Evolutionary conservation across 30 jellyfish, hydroid and myxozoan species (phyloP).

Genomic region (Chrysaora quinquecirrha): DNA sequence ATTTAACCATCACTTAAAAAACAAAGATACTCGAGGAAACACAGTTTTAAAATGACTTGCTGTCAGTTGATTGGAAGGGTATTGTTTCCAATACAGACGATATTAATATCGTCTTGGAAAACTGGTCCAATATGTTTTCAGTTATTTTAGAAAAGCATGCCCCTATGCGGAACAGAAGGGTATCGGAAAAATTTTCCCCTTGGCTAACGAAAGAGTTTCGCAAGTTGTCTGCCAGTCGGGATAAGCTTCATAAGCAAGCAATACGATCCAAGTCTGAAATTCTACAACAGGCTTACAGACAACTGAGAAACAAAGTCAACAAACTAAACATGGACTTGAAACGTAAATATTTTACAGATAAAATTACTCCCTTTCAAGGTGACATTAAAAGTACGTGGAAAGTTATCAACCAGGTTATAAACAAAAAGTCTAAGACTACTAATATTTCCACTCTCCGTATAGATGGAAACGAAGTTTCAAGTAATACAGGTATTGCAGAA

Average conservation of each 20-base stretch:
- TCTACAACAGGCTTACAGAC: conserved; percentile 15
- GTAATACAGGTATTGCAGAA: conserved; percentile 7
- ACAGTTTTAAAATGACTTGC: too few species aligned
- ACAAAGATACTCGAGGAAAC: too few species aligned
- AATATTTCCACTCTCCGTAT: neutral
- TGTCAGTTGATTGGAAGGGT: too few species aligned
- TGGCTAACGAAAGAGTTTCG: too few species aligned
- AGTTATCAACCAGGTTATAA: conserved; percentile 25
- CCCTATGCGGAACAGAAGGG: too few species aligned
- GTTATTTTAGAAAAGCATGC: too few species aligned
- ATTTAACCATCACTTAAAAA: too few species aligned
- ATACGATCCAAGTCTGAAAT: conserved; percentile 6
- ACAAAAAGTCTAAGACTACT: conserved; percentile 3
- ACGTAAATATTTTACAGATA: conserved; percentile 8
- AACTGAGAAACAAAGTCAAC: conserved; percentile 35
- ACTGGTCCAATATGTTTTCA: too few species aligned
- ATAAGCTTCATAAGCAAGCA: conserved; percentile 4
- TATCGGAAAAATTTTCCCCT: too few species aligned
- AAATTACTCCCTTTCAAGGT: conserved; percentile 5
- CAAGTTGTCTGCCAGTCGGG: too few species aligned
- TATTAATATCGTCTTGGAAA: too few species aligned
- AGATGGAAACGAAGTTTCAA: conserved; percentile 4
- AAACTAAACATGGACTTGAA: conserved; percentile 6
- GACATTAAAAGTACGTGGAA: conserved; percentile 30
- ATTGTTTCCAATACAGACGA: too few species aligned